Conservation (phyloP, 1,140 invertebrate genomes). For the Penaeus japonicus region DNA sequence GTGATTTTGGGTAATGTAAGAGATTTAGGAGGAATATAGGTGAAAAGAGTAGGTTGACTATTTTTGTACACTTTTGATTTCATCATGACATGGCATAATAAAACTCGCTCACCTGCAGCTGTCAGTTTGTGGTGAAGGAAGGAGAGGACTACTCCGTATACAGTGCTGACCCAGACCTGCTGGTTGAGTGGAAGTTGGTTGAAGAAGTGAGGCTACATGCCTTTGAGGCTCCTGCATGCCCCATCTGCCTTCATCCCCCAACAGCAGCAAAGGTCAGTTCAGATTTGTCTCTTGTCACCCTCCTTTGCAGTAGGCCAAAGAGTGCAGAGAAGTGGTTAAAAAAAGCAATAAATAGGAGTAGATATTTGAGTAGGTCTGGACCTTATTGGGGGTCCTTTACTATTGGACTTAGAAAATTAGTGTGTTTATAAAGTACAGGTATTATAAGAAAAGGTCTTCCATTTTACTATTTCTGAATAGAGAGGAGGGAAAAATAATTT, state of each 20-base stretch:
- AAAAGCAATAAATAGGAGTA: too few relatives aligned
- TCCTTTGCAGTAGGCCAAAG: too few relatives aligned
- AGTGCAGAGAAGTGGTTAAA: too few relatives aligned
- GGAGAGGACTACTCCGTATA: constrained; percentile 33
- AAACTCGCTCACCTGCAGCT: constrained; percentile 4
- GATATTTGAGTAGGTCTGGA: too few relatives aligned
- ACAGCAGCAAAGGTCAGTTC: constrained; percentile 45
- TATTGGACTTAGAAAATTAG: too few relatives aligned
- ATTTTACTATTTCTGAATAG: too few relatives aligned
- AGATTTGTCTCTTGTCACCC: too few relatives aligned
- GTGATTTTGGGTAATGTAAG: neutral
- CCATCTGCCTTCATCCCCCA: constrained; percentile 55
- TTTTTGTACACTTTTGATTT: too few relatives aligned
- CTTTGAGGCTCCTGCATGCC: constrained; percentile 47
- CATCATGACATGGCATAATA: neutral
- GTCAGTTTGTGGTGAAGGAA: constrained; percentile 45
- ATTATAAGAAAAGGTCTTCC: too few relatives aligned
- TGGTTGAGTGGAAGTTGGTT: constrained; percentile 90
- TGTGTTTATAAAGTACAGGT: too few relatives aligned
- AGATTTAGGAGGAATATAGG: neutral
- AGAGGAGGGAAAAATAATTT: too few relatives aligned
- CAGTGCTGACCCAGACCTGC: constrained; percentile 76
- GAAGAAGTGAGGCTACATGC: constrained; percentile 82
- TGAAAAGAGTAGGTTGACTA: neutral
- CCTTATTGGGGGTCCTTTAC: too few relatives aligned